A percentile compares a stretch with the other conserved stretches of the same genome.
Evolutionary conservation across 2,113 vertebrate genomes (phyloP).

Genomic region (Tyrannus savana): DNA sequence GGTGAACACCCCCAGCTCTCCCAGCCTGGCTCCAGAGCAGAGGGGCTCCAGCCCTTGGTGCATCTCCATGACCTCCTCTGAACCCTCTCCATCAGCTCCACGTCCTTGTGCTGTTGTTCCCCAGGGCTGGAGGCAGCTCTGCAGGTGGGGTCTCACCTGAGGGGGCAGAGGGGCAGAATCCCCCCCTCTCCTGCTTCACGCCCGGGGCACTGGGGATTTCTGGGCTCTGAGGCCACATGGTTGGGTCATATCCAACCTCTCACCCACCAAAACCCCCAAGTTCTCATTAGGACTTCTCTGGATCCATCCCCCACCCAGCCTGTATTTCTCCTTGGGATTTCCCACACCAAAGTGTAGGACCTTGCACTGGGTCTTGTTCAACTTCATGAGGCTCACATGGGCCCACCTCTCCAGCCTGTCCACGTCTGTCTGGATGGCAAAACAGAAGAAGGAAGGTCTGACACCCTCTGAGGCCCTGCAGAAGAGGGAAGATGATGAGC

Average conservation of each 20-base stretch:
- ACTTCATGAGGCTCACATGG: neutral
- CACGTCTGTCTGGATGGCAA: neutral
- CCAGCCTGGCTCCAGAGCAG: neutral
- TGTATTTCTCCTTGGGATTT: neutral
- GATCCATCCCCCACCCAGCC: neutral
- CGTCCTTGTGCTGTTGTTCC: fast-evolving
- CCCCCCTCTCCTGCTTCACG: neutral
- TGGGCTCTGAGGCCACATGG: neutral
- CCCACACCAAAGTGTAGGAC: neutral
- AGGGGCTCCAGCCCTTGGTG: neutral
- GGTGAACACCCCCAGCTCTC: neutral
- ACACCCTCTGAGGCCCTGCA: neutral
- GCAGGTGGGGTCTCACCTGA: neutral
- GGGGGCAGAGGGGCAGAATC: neutral
- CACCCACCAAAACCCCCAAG: neutral
- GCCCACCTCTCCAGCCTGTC: neutral
- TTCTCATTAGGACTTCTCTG: neutral
- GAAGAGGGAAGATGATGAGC: neutral
- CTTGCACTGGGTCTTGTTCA: neutral
- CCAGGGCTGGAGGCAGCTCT: neutral
- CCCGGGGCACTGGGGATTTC: neutral
- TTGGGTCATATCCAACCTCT: neutral
- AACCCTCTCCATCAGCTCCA: neutral
- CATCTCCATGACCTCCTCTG: fast-evolving
- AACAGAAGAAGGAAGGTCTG: neutral